These are phyloP conservation scores for Chloroceryle amazona DNA, from an alignment of 2,797 vertebrate species.

Conservation along the genomic window DNA sequence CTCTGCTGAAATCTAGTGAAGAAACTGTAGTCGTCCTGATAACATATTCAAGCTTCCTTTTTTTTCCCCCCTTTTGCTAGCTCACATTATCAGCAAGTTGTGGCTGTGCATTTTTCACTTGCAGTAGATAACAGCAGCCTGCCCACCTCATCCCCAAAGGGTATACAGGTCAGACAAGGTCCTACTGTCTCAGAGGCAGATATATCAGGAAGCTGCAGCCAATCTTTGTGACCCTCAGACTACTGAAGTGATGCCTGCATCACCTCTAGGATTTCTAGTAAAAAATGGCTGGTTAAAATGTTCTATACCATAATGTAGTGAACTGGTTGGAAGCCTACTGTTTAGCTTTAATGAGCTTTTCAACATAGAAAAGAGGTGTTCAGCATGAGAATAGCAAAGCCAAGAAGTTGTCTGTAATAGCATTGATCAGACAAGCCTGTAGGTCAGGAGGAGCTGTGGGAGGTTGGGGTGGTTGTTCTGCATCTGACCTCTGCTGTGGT, in stretches of 20 bases:
- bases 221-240: background rate
- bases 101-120: conserved; percentile 10
- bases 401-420: background rate
- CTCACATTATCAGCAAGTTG: background rate
- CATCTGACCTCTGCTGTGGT: background rate
- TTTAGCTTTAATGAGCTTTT: background rate
- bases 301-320: background rate
- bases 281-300: background rate
- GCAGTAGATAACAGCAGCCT: background rate
- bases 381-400: background rate
- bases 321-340: background rate
- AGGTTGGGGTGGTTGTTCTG: background rate
- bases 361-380: background rate
- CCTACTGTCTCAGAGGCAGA: background rate
- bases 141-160: background rate
- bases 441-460: background rate
- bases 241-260: background rate
- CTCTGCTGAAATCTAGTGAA: conserved; percentile 24
- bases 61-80: background rate
- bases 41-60: background rate
- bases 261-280: background rate
- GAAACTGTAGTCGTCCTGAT: background rate
- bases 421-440: background rate
- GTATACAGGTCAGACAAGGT: background rate
- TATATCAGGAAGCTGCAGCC: too few relatives aligned